phyloP scores from a whole-genome alignment of 2,888 invertebrate genomes.

The Morpho achilles region DNA sequence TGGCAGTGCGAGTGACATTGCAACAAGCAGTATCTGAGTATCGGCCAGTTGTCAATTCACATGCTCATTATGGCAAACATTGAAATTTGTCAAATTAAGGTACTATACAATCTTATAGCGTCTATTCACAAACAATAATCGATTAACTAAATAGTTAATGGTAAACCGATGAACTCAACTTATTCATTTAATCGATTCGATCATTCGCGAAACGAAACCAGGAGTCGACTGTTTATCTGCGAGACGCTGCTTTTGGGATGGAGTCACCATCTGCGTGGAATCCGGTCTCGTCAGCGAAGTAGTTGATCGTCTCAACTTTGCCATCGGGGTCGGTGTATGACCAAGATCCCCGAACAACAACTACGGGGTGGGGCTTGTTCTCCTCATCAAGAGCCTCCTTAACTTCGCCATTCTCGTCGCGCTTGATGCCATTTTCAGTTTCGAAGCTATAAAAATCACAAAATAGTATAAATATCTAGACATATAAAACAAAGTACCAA shows the following conservation, averaged over 20 bases:
- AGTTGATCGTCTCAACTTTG: conserved; percentile 65
- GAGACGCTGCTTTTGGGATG: conserved; percentile 65
- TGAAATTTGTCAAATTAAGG: conserved; percentile 1
- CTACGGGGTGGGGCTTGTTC: conserved; percentile 74
- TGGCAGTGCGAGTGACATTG: conserved; percentile 44
- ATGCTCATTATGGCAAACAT: conserved; percentile 13
- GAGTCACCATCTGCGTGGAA: conserved; percentile 81
- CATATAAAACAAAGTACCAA: no score
- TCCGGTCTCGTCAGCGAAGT: conserved; percentile 81
- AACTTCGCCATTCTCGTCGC: conserved; percentile 69
- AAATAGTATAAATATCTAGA: neutral
- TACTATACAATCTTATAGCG: conserved; percentile 3
- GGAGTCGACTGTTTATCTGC: conserved; percentile 33
- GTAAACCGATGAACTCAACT: conserved; percentile 10
- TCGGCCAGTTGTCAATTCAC: conserved; percentile 12
- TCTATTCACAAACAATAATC: neutral
- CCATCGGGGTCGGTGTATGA: conserved; percentile 78
- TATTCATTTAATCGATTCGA: conserved; percentile 27
- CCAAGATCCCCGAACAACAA: conserved; percentile 79
- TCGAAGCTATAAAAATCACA: conserved; percentile 55
- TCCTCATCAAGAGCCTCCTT: conserved; percentile 71
- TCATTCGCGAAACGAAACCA: conserved; percentile 24
- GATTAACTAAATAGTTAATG: neutral
- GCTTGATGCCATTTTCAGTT: conserved; percentile 76
- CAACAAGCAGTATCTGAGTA: conserved; percentile 10